These are phyloP conservation scores for Cinclus mexicanus DNA, from an alignment of 2,113 vertebrate genomes.

Conservation along the genomic window DNA sequence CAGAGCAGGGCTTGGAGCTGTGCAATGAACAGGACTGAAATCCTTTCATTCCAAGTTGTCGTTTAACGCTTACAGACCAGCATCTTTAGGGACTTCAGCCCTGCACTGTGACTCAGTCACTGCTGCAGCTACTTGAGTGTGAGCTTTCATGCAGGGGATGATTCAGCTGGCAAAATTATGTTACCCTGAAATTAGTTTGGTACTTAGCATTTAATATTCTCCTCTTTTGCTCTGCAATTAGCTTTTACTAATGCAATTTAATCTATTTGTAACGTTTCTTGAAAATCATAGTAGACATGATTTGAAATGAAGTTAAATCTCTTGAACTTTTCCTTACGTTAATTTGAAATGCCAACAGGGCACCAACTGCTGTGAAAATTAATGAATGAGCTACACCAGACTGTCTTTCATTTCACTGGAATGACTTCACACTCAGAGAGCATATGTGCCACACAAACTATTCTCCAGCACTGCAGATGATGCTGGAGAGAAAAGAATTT, in stretches of 20 bases:
- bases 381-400: slow-evolving; percentile 72
- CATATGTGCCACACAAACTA: slow-evolving; percentile 57
- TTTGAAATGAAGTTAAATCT: slow-evolving; percentile 71
- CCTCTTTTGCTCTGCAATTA: slow-evolving; percentile 66
- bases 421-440: slow-evolving; percentile 53
- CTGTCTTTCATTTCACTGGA: slow-evolving; percentile 72
- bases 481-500: not conserved
- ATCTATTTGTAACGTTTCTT: slow-evolving; percentile 67
- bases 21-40: not conserved
- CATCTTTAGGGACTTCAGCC: not conserved
- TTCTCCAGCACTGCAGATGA: slow-evolving; percentile 12
- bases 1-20: not conserved
- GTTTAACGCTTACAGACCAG: not conserved
- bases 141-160: not conserved
- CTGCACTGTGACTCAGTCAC: not conserved
- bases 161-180: slow-evolving; percentile 43
- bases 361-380: slow-evolving; percentile 79
- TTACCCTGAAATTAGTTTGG: slow-evolving; percentile 40
- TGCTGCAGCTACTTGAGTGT: not conserved
- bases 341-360: slow-evolving; percentile 77
- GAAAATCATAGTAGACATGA: slow-evolving; percentile 64
- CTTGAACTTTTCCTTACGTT: slow-evolving; percentile 70
- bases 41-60: not conserved
- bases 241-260: slow-evolving; percentile 68
- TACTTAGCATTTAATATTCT: slow-evolving; percentile 65